Conservation (phyloP, 2,888 invertebrate species). For the Meiosimyza platycephala region DNA sequence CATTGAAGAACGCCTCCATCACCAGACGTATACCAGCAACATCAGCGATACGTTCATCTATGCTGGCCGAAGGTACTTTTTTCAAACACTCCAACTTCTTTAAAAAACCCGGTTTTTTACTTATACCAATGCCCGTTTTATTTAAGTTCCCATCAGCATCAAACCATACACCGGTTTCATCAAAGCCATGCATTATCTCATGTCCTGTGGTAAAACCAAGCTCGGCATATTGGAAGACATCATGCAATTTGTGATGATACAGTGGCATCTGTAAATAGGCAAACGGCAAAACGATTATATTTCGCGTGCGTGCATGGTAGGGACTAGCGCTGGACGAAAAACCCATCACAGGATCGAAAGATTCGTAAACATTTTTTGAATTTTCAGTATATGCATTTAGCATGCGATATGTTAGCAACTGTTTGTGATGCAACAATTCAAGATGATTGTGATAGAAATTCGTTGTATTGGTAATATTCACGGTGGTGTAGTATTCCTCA, state of each 20-base stretch:
- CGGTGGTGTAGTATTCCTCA: slow-evolving; percentile 41
- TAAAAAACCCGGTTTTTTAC: slow-evolving; percentile 45
- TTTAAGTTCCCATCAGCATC: slow-evolving; percentile 43
- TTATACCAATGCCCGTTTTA: background rate
- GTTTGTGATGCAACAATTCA: slow-evolving; percentile 50
- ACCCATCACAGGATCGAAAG: slow-evolving; percentile 51
- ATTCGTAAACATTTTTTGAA: slow-evolving; percentile 55
- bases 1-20: slow-evolving; percentile 51
- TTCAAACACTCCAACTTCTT: slow-evolving; percentile 48
- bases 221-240: slow-evolving; percentile 57
- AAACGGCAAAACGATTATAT: slow-evolving; percentile 55
- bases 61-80: slow-evolving; percentile 44
- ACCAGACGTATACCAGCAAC: slow-evolving; percentile 58
- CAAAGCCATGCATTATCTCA: slow-evolving; percentile 58
- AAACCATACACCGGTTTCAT: slow-evolving; percentile 52
- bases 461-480: slow-evolving; percentile 43
- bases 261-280: slow-evolving; percentile 57
- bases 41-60: slow-evolving; percentile 57
- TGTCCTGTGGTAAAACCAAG: slow-evolving; percentile 59
- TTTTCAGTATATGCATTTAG: slow-evolving; percentile 33
- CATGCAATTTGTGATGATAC: slow-evolving; percentile 55
- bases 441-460: slow-evolving; percentile 57
- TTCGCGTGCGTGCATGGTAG: slow-evolving; percentile 53
- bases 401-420: slow-evolving; percentile 36
- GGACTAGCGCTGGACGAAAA: slow-evolving; percentile 53